Percentiles rank a stretch among this genome's conserved stretches.
Conservation (phyloP, 1,140 invertebrate genomes). For the Theocolax elegans region DNA sequence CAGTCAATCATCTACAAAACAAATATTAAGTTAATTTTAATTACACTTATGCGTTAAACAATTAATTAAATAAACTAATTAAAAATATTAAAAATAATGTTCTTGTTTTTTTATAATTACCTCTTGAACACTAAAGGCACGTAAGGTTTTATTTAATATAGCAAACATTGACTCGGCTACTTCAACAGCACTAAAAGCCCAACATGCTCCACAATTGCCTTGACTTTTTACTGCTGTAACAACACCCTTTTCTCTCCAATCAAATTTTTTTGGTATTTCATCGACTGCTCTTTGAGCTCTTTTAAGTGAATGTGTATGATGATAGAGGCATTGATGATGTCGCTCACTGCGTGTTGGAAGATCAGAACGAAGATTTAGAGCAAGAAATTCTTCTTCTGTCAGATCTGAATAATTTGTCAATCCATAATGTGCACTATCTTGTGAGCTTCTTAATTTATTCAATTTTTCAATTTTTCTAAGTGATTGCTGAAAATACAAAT, state of each 20-base stretch:
- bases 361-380: constrained; percentile 64
- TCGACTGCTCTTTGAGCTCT: constrained; percentile 51
- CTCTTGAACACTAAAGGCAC: constrained; percentile 81
- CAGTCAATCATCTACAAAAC: constrained; percentile 81
- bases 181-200: constrained; percentile 86
- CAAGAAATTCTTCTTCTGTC: constrained; percentile 76
- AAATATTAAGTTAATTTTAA: background rate
- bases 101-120: constrained; percentile 50
- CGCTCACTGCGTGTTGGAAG: constrained; percentile 49
- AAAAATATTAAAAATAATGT: background rate
- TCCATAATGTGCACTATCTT: constrained; percentile 76
- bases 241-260: constrained; percentile 77
- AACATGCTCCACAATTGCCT: constrained; percentile 85
- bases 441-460: constrained; percentile 69
- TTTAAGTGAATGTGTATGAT: constrained; percentile 47
- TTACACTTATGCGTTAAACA: background rate
- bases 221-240: constrained; percentile 80
- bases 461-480: constrained; percentile 72
- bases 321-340: constrained; percentile 51
- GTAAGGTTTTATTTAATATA: constrained; percentile 73
- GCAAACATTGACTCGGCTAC: constrained; percentile 83
- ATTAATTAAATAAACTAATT: background rate
- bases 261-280: constrained; percentile 53
- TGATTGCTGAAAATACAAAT: constrained; percentile 66
- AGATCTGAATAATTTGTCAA: constrained; percentile 81